phyloP scores from a whole-genome alignment of 2,113 vertebrate genomes.

The Taurulus bubalis region DNA sequence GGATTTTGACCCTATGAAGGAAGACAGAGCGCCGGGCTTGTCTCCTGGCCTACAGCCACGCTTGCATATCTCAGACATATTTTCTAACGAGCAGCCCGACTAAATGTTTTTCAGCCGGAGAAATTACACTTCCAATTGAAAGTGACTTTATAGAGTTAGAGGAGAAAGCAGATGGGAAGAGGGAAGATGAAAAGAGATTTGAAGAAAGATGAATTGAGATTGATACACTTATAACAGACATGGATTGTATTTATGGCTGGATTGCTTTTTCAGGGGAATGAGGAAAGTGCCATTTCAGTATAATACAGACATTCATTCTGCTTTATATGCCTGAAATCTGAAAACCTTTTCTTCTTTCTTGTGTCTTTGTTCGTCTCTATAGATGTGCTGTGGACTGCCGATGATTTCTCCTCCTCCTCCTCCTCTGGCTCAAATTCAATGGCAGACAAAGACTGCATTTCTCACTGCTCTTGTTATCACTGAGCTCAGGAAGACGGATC shows the following conservation, averaged over 20 bases:
- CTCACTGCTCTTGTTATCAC: slow-evolving; percentile 57
- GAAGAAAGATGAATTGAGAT: slow-evolving; percentile 70
- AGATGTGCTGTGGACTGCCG: slow-evolving; percentile 81
- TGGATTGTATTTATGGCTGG: slow-evolving; percentile 65
- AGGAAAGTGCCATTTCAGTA: slow-evolving; percentile 54
- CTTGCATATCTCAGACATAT: slow-evolving; percentile 54
- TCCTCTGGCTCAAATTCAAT: slow-evolving; percentile 66
- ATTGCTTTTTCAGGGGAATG: slow-evolving; percentile 64
- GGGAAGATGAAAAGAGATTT: slow-evolving; percentile 56
- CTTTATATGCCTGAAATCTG: slow-evolving; percentile 62
- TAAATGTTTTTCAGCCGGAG: slow-evolving; percentile 62
- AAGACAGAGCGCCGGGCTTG: slow-evolving; percentile 49
- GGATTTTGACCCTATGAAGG: slow-evolving; percentile 53
- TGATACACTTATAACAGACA: slow-evolving; percentile 63
- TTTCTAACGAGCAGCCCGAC: slow-evolving; percentile 66
- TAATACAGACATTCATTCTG: slow-evolving; percentile 62
- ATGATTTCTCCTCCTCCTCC: slow-evolving; percentile 49
- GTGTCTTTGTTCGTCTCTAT: slow-evolving; percentile 69
- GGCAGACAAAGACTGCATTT: slow-evolving; percentile 71
- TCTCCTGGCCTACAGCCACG: slow-evolving; percentile 53
- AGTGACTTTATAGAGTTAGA: slow-evolving; percentile 69
- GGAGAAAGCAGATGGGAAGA: slow-evolving; percentile 51
- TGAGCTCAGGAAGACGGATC: slow-evolving; percentile 70
- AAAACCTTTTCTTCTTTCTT: slow-evolving; percentile 65
- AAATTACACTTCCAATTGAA: slow-evolving; percentile 69